Percentiles rank a stretch among this genome's conserved stretches.
Evolutionary conservation across 2,797 vertebrate species (phyloP).

Genomic region (Pipistrellus nathusii): DNA sequence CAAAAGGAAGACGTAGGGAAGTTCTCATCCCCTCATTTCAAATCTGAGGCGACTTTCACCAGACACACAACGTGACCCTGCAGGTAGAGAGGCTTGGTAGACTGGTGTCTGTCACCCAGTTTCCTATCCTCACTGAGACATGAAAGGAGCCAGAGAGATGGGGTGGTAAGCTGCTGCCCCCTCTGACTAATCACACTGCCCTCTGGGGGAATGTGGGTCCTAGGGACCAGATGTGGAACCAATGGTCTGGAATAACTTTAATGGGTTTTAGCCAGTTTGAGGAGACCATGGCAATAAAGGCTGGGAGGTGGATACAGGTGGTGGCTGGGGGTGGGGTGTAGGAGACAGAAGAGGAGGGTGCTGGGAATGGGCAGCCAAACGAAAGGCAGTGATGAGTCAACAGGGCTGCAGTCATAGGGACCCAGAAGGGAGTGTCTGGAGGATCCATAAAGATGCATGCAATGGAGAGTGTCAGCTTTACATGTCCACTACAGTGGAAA

Average conservation of each 20-base stretch:
- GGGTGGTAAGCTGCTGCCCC: not conserved
- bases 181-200: no score
- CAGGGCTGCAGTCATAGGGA: not conserved
- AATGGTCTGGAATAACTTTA: not conserved
- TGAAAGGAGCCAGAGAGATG: not conserved
- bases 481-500: not conserved
- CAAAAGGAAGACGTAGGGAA: not conserved
- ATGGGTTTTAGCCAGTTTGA: not conserved
- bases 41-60: not conserved
- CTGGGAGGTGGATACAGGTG: not conserved
- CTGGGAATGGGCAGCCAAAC: not conserved
- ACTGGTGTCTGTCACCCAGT: not conserved
- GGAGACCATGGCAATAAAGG: not conserved
- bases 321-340: no score
- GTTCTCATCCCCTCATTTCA: not conserved
- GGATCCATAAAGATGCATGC: not conserved
- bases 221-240: not conserved
- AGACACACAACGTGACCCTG: not conserved
- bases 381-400: not conserved
- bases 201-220: not conserved
- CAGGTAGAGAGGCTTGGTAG: not conserved
- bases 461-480: not conserved
- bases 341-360: not conserved
- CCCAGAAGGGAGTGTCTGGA: not conserved
- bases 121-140: not conserved